A percentile compares a stretch with the other conserved stretches of the same genome.
Conservation (phyloP, 1,140 invertebrate genomes). For the Brachionus calyciflorus region DNA sequence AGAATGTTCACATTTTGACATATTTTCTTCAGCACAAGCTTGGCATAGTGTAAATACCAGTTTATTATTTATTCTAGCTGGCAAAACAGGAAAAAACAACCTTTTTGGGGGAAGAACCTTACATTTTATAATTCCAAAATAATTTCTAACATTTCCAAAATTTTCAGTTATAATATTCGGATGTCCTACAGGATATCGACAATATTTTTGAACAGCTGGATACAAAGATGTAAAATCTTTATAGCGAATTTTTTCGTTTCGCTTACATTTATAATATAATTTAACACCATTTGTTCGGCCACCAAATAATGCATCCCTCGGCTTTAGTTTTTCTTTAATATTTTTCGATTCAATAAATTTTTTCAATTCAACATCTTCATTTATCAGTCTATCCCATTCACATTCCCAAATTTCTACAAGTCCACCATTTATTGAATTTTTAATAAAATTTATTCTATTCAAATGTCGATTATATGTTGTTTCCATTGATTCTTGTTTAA, state of each 20-base stretch:
- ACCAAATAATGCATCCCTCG: conserved; percentile 55
- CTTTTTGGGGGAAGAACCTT: no score
- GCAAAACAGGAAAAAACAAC: conserved; percentile 45
- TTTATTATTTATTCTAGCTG: no score
- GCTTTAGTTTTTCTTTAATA: conserved; percentile 45
- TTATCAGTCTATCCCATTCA: conserved; percentile 48
- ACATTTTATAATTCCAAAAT: conserved; percentile 48
- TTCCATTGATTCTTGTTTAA: conserved; percentile 45
- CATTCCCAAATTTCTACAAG: conserved; percentile 50
- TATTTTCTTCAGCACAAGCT: conserved; percentile 47
- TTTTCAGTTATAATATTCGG: conserved; percentile 53
- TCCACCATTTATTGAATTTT: conserved; percentile 38
- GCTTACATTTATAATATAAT: conserved; percentile 50
- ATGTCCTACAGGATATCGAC: conserved; percentile 55
- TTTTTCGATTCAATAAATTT: no score
- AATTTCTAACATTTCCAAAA: conserved; percentile 48
- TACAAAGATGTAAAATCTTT: conserved; percentile 56
- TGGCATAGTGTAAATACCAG: conserved; percentile 50
- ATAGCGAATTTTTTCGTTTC: conserved; percentile 55
- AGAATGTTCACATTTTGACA: conserved; percentile 38
- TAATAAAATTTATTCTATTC: conserved; percentile 43
- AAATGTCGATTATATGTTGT: conserved; percentile 47
- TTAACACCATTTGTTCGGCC: conserved; percentile 54
- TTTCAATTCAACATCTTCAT: neutral
- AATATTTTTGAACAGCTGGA: conserved; percentile 46